These are phyloP conservation scores for Temnopleurus reevesii DNA, from an alignment of 53 echinoderm and acorn worm genomes.

Conservation along the genomic window DNA sequence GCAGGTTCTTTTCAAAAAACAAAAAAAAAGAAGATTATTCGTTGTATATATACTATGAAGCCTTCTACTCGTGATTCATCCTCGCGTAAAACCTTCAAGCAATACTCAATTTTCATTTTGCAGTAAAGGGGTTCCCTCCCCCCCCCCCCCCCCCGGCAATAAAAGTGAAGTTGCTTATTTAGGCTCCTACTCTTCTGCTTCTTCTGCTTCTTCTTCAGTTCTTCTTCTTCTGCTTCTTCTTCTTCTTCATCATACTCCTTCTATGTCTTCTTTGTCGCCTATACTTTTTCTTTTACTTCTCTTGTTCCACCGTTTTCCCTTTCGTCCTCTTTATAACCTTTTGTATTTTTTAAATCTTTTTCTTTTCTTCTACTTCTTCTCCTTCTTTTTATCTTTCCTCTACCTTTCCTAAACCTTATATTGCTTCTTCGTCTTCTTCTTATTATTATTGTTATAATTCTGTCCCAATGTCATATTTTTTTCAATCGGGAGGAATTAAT, in stretches of 20 bases:
- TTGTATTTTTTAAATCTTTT: neutral
- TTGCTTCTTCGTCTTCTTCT: neutral
- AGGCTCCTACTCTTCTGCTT: no score
- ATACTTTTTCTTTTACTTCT: constrained; percentile 6
- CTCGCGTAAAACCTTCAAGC: no score
- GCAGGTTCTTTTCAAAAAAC: no score
- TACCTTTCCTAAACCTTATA: neutral
- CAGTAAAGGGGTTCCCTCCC: no score
- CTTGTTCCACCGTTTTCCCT: neutral
- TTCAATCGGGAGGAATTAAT: neutral
- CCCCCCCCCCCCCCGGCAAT: no score
- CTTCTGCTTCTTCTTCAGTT: no score
- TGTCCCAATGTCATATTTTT: neutral
- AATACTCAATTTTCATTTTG: no score
- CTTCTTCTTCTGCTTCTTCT: neutral
- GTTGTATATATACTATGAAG: no score
- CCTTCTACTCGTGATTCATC: no score
- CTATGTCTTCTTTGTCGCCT: neutral
- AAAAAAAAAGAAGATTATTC: no score
- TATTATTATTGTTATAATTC: neutral
- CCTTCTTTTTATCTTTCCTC: neutral
- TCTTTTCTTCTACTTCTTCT: neutral
- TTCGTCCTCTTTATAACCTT: constrained; percentile 12
- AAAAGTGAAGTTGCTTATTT: no score
- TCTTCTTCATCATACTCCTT: neutral